phyloP scores from a whole-genome alignment of 1,140 invertebrate genomes.

The Micrasema longulum region DNA sequence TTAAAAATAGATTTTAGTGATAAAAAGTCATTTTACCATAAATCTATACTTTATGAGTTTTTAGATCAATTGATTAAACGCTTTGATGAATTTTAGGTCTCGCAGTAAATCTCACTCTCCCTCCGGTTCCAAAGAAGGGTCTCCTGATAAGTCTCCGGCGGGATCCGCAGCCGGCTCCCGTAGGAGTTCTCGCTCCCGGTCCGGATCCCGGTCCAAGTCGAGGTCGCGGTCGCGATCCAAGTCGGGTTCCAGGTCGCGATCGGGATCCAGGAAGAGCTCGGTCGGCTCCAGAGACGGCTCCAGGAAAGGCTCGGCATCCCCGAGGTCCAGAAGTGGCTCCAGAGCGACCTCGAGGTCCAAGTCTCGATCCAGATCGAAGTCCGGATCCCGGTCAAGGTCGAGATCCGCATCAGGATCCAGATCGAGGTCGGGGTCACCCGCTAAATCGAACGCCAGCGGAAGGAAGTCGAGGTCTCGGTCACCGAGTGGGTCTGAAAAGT shows the following conservation, averaged over 20 bases:
- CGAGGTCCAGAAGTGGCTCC: constrained; percentile 49
- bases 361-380: constrained; percentile 57
- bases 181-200: constrained; percentile 5
- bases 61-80: too few relatives aligned
- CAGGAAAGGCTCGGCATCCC: constrained; percentile 52
- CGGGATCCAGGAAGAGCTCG: constrained; percentile 57
- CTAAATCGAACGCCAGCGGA: constrained; percentile 33
- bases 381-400: constrained; percentile 58
- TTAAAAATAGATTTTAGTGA: too few relatives aligned
- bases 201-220: constrained; percentile 54
- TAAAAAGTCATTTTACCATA: too few relatives aligned
- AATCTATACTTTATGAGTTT: too few relatives aligned
- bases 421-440: constrained; percentile 49
- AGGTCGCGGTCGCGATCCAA: constrained; percentile 60
- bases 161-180: constrained; percentile 49
- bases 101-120: constrained; percentile 55
- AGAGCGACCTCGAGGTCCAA: constrained; percentile 59
- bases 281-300: constrained; percentile 41
- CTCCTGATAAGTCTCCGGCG: constrained; percentile 48
- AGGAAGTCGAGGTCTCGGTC: constrained; percentile 58
- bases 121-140: constrained; percentile 38
- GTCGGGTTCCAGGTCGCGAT: constrained; percentile 54
- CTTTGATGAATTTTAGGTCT: constrained; percentile 39
- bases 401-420: constrained; percentile 57
- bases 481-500: constrained; percentile 60